phyloP scores from a whole-genome alignment of 2,113 vertebrate genomes.

The Rhinoptilus africanus region DNA sequence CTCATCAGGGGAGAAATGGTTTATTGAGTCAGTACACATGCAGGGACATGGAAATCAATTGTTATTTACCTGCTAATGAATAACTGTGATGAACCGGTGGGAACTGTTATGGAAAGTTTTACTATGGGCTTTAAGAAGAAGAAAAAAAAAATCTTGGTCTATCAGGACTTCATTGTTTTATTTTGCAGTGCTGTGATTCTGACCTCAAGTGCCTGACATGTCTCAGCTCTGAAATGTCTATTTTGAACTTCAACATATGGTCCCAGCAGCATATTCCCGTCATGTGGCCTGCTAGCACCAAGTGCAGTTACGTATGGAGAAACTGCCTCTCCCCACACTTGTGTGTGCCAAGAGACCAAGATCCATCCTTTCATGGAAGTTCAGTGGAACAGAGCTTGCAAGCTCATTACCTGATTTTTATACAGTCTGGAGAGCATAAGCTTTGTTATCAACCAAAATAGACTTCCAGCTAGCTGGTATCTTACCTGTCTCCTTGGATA shows the following conservation, averaged over 20 bases:
- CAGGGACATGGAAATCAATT: neutral
- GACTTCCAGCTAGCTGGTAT: neutral
- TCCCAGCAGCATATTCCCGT: neutral
- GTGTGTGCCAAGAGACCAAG: neutral
- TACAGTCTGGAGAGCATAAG: neutral
- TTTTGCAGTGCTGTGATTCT: neutral
- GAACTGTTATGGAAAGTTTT: neutral
- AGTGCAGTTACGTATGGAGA: neutral
- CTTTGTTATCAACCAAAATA: neutral
- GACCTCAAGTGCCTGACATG: neutral
- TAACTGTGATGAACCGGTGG: neutral
- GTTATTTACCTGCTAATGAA: constrained; percentile 38
- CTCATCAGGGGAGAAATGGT: neutral
- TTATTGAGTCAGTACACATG: constrained; percentile 32
- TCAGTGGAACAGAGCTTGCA: neutral
- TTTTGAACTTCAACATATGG: constrained; percentile 4
- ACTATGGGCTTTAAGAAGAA: neutral
- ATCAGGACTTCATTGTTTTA: neutral
- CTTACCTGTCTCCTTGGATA: neutral
- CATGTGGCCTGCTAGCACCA: neutral
- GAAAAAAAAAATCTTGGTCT: neutral
- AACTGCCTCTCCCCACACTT: neutral
- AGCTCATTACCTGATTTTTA: neutral
- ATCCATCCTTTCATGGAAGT: neutral
- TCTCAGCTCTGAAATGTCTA: neutral